phyloP scores from a whole-genome alignment of 2,797 vertebrate species.

The Alouatta caraya region DNA sequence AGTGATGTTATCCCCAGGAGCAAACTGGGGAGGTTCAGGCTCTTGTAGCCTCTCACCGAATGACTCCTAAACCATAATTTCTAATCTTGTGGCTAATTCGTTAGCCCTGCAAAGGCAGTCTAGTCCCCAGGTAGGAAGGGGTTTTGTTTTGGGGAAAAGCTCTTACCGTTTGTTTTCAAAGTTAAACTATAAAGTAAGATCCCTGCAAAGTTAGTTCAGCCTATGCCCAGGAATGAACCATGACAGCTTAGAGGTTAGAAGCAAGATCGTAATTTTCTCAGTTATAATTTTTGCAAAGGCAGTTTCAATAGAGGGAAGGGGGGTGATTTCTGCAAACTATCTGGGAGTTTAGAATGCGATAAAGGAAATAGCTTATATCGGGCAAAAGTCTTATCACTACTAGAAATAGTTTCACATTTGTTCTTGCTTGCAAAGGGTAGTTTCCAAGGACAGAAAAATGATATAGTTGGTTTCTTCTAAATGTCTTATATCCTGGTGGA shows the following conservation, averaged over 20 bases:
- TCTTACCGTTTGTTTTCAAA: not conserved
- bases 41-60: not conserved
- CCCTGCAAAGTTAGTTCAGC: too few relatives aligned
- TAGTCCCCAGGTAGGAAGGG: not conserved
- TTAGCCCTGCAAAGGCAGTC: not conserved
- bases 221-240: too few relatives aligned
- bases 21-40: not conserved
- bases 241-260: not conserved
- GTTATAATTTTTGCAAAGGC: not conserved
- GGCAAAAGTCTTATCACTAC: not conserved
- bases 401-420: not conserved
- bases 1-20: not conserved
- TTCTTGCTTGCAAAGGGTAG: not conserved
- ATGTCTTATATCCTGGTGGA: not conserved
- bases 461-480: not conserved
- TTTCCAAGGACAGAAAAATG: slow-evolving; percentile 30
- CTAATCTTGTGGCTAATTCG: not conserved
- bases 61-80: not conserved
- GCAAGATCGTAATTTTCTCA: not conserved
- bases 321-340: not conserved
- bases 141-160: not conserved
- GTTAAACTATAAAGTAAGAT: not conserved
- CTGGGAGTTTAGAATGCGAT: not conserved
- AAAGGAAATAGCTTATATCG: not conserved
- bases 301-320: not conserved